Base-by-base conservation (phyloP, 2,888 invertebrate genomes). In the Synanthedon formicaeformis region DNA sequence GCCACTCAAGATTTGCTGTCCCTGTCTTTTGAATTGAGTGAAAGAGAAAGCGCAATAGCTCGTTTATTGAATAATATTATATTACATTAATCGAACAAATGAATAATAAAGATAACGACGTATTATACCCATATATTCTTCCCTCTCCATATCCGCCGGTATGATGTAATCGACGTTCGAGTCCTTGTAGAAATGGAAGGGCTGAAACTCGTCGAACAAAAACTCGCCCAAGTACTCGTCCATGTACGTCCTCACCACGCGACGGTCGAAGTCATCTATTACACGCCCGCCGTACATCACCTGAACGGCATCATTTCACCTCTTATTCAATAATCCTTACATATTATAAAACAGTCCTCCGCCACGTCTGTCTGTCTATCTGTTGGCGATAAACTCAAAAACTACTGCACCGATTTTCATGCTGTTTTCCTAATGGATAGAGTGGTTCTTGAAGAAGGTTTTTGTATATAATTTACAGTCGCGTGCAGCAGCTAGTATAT, bases 211-310 rank as follows among this genome's bases (percentile, higher is more conserved):
- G 73, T 97, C 96, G 75, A 97, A 96, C 51, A 97, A 88, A 76
- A 97, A 97, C 71, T 97, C 97, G 0, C 97, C 97, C 90, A 97
- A 92, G 73, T 97, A 97, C 78, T 97, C 97, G 73, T 96, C 92
- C 94, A 97, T 96, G 80, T 97, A 97, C 0, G 93, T 94, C 59
- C 91, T 88, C 2, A 96, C 92, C 11, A 96, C 93, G 57, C 97
- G 91, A 11, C 96, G 90, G 80, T 97, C 97, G 81, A 92, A 97
- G 74, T 94, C 92, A 75, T 97, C 97, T 60, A 96, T 97, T 40
- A 97, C 95, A 52, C 96, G 90, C 1, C 97, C 97, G 27, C 97
- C 97, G 73, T 97, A 97, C 95, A 97, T 97, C 27, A 97, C 94
- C 93, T 94, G 57, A 2, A 10, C 0, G 54, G 8, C 6, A 40